These are phyloP conservation scores for Sparus aurata DNA, from an alignment of 2,797 vertebrate species.

Conservation along the genomic window DNA sequence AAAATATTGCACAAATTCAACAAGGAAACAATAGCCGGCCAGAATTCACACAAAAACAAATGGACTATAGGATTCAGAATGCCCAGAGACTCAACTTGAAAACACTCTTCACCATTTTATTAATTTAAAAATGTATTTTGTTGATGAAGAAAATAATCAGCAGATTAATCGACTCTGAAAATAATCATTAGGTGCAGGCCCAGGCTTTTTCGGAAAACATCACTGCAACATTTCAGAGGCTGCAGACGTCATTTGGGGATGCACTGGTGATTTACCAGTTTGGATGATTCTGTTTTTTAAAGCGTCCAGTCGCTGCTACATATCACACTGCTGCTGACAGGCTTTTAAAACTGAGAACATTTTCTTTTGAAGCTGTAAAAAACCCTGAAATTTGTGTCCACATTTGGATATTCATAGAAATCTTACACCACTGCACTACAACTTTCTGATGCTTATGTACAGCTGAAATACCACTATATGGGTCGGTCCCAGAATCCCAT, in stretches of 20 bases:
- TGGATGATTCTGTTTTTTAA: neutral
- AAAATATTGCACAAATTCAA: neutral
- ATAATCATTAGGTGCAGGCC: too few relatives aligned
- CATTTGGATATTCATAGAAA: conserved; percentile 25
- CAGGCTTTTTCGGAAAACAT: neutral
- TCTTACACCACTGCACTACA: neutral
- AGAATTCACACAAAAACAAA: neutral
- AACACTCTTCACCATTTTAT: neutral
- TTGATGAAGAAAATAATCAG: too few relatives aligned
- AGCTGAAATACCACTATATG: neutral
- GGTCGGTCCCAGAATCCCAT: neutral
- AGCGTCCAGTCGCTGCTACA: neutral
- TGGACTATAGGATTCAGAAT: neutral
- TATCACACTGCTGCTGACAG: conserved; percentile 26
- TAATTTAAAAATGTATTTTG: too few relatives aligned
- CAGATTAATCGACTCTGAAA: too few relatives aligned
- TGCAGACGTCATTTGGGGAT: neutral
- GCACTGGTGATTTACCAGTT: conserved; percentile 20
- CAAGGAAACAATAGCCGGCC: neutral
- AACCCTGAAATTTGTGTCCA: neutral
- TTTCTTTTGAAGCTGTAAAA: neutral
- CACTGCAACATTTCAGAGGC: neutral
- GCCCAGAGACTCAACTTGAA: neutral
- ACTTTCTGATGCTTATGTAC: neutral
- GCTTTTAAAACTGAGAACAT: conserved; percentile 25